Evolutionary conservation across 2,113 vertebrate species (phyloP).

Genomic region (Protobothrops mucrosquamatus): DNA sequence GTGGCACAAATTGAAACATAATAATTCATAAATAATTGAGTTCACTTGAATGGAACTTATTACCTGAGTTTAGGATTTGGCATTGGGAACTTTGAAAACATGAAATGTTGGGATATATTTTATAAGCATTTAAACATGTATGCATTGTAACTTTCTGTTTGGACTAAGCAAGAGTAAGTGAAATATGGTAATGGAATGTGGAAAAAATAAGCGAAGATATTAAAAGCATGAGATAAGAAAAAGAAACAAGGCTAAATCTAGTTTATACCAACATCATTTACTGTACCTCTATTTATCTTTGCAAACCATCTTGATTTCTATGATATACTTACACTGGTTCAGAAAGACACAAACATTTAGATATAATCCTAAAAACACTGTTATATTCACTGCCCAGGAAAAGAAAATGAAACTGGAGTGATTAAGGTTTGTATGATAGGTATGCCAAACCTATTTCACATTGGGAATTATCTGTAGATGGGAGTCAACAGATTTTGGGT

Average conservation of each 20-base stretch:
- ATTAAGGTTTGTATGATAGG: background rate
- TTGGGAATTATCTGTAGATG: background rate
- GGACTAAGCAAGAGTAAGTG: background rate
- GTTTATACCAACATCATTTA: background rate
- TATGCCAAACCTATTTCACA: background rate
- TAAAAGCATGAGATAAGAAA: background rate
- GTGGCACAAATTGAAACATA: background rate
- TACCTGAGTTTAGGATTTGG: background rate
- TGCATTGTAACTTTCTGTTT: background rate
- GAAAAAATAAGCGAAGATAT: background rate
- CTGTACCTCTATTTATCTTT: background rate
- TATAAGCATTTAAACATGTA: background rate
- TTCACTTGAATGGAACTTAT: background rate
- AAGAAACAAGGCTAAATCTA: background rate
- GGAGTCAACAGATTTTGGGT: background rate
- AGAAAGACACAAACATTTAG: background rate
- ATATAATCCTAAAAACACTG: background rate
- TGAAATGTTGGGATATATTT: background rate
- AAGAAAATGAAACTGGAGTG: background rate
- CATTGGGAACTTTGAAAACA: background rate
- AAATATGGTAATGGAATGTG: background rate
- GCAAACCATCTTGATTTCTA: background rate
- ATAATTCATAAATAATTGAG: background rate
- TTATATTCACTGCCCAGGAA: background rate
- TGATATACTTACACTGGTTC: background rate